Percentiles rank a stretch among this genome's conserved stretches.
Evolutionary conservation across 2,888 invertebrate species (phyloP).

Genomic region (Nezara viridula): DNA sequence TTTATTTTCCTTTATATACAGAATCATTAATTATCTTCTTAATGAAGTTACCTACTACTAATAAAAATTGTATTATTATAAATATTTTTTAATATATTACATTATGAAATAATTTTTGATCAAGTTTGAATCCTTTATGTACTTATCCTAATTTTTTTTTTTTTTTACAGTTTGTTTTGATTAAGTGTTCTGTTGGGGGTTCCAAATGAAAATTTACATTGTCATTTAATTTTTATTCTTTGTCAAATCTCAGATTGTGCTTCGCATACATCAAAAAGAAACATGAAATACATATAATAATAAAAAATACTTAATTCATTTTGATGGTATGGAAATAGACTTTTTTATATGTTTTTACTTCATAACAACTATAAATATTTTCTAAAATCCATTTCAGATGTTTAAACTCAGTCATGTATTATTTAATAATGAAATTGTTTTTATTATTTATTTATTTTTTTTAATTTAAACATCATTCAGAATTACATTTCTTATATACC

Average conservation of each 20-base stretch:
- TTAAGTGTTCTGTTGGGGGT: neutral
- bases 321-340: neutral
- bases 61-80: too few species aligned
- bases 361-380: neutral
- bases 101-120: neutral
- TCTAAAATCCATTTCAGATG: neutral
- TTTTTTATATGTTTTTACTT: neutral
- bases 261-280: constrained; percentile 12
- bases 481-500: neutral
- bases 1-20: too few species aligned
- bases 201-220: constrained; percentile 1
- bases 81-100: too few species aligned
- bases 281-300: neutral
- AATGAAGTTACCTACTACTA: too few species aligned
- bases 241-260: neutral
- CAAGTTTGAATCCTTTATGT: too few species aligned
- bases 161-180: neutral
- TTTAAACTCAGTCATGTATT: neutral
- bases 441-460: neutral
- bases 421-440: neutral
- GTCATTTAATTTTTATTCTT: neutral
- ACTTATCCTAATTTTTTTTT: neutral
- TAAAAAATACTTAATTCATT: neutral
- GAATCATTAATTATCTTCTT: too few species aligned
- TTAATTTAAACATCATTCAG: neutral